A percentile compares a stretch with the other conserved stretches of the same genome.
Conservation (phyloP, 2,888 invertebrate species). For the Eledona agricola region DNA sequence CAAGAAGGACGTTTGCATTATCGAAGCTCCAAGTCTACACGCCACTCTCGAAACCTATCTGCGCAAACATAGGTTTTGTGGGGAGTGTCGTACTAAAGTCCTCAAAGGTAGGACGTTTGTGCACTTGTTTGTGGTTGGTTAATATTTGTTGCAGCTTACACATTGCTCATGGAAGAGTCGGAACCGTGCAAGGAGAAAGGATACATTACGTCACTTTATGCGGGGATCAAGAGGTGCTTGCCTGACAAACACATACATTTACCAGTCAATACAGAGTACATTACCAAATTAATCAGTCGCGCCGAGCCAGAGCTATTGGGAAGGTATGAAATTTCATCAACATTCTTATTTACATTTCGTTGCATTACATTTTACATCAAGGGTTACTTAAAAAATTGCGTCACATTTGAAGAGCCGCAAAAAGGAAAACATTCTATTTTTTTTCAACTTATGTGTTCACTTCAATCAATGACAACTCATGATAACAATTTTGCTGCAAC, state of each 20-base stretch:
- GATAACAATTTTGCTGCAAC: no score
- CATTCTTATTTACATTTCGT: no score
- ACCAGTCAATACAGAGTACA: conserved; percentile 87
- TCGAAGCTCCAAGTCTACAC: conserved; percentile 85
- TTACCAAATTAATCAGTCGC: conserved; percentile 85
- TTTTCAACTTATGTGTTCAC: no score
- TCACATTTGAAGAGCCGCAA: no score
- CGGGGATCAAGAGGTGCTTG: conserved; percentile 86
- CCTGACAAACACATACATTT: conserved; percentile 89
- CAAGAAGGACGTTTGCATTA: conserved; percentile 84
- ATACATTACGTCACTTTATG: conserved; percentile 86
- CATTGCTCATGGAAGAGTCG: conserved; percentile 83
- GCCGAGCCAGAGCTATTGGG: conserved; percentile 93
- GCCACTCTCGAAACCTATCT: conserved; percentile 90
- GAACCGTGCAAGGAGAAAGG: conserved; percentile 89
- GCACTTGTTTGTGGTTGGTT: conserved; percentile 1
- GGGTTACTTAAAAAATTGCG: no score
- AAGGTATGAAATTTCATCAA: no score
- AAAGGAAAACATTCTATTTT: no score
- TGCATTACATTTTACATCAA: no score
- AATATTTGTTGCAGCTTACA: conserved; percentile 72
- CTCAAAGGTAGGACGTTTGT: conserved; percentile 57
- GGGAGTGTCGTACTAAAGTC: conserved; percentile 93
- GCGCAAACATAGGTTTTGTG: conserved; percentile 92
- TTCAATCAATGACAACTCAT: no score